Percentiles rank a stretch among this genome's conserved stretches.
Conservation (phyloP, 2,797 vertebrate genomes). For the Columba guinea region DNA sequence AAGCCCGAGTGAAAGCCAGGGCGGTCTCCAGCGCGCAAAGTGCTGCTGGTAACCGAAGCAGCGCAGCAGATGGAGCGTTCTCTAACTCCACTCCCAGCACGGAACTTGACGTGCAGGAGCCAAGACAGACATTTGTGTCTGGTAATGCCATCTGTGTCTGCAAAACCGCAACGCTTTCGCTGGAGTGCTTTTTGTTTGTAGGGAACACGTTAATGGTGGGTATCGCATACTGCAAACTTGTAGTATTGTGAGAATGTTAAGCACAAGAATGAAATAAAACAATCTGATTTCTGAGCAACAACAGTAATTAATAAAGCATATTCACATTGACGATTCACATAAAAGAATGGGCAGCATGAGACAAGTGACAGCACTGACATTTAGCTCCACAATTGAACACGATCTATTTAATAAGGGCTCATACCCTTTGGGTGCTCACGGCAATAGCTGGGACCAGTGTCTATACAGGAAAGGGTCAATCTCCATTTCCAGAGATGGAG, state of each 20-base stretch:
- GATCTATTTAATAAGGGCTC: not conserved
- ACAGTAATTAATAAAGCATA: not conserved
- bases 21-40: not conserved
- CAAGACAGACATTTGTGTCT: constrained; percentile 72
- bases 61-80: constrained; percentile 63
- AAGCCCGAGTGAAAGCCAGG: constrained; percentile 9
- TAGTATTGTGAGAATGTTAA: not conserved
- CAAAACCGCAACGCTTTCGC: constrained; percentile 17
- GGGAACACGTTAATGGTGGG: constrained; percentile 51
- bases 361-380: not conserved
- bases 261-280: not conserved
- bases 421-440: not conserved
- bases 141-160: constrained; percentile 70
- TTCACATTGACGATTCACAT: not conserved
- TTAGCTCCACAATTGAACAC: not conserved
- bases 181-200: constrained; percentile 63
- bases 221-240: constrained; percentile 32
- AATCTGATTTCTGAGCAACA: not conserved
- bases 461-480: not conserved
- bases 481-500: not conserved
- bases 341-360: not conserved
- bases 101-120: constrained; percentile 59
- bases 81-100: constrained; percentile 63
- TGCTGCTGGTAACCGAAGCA: constrained; percentile 36
- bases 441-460: not conserved